Conservation (phyloP, 2,113 vertebrate genomes). For the Fukomys damarensis region DNA sequence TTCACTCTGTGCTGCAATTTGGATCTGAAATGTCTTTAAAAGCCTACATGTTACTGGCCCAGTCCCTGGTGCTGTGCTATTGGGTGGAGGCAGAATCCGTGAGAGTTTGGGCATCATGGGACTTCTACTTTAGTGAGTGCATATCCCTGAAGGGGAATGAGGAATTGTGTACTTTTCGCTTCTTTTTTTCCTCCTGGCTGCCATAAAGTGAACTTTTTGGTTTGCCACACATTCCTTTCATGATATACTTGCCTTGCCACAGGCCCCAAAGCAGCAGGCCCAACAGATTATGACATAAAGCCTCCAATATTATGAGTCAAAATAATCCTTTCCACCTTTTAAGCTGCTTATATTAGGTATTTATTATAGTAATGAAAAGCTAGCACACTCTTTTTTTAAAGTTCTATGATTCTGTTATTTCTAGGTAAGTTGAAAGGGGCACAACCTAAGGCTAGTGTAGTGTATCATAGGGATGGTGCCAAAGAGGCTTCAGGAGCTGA, state of each 20-base stretch:
- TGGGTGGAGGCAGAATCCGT: too few relatives aligned
- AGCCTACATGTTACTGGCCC: neutral
- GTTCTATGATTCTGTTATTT: neutral
- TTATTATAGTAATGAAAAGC: neutral
- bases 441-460: neutral
- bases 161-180: neutral
- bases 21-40: neutral
- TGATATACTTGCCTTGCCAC: neutral
- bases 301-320: neutral
- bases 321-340: neutral
- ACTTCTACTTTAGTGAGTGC: too few relatives aligned
- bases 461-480: too few relatives aligned
- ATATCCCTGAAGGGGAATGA: neutral
- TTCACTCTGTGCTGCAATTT: neutral
- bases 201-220: neutral
- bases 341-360: neutral
- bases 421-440: neutral
- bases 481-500: neutral
- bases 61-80: too few relatives aligned
- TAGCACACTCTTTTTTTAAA: neutral
- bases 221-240: neutral
- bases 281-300: neutral
- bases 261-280: neutral
- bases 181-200: neutral
- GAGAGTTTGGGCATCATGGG: neutral